Percentiles rank a stretch among this genome's conserved stretches.
Conservation (phyloP, 2,797 vertebrate species). For the Xenopus petersii region DNA sequence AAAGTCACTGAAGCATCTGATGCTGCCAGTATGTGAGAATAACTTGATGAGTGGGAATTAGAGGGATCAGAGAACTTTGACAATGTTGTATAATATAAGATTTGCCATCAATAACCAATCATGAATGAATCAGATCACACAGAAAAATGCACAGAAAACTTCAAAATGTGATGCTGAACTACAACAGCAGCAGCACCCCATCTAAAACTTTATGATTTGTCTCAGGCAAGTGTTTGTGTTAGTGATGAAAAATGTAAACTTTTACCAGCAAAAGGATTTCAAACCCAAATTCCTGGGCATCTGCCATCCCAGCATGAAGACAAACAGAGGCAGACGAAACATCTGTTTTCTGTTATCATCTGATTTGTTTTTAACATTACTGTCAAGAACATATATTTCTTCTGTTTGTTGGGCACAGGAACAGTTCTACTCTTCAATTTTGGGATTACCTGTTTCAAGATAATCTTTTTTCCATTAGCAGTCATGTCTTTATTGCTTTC, state of each 20-base stretch:
- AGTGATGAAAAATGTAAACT: no score
- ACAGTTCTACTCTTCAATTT: neutral
- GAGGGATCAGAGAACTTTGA: neutral
- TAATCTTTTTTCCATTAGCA: neutral
- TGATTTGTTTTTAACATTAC: conserved; percentile 26
- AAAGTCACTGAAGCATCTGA: neutral
- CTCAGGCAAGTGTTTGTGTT: no score
- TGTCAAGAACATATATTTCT: conserved; percentile 17
- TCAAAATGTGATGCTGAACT: no score
- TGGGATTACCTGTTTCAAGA: conserved; percentile 23
- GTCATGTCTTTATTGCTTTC: conserved; percentile 10
- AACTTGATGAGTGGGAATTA: neutral
- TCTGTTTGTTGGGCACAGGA: conserved; percentile 4
- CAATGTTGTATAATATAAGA: neutral
- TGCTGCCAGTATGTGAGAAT: neutral
- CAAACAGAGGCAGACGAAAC: conserved; percentile 23
- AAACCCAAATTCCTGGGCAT: conserved; percentile 1
- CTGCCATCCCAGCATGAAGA: conserved; percentile 28
- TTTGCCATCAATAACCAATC: no score
- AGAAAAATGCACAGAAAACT: no score
- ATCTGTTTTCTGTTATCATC: conserved; percentile 39
- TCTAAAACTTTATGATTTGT: no score
- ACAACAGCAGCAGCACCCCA: no score
- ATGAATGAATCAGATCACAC: no score
- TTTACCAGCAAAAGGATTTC: no score